Base-by-base conservation (phyloP, 37 sponge, comb jelly and placozoan genomes). In the Chondrosia reniformis region DNA sequence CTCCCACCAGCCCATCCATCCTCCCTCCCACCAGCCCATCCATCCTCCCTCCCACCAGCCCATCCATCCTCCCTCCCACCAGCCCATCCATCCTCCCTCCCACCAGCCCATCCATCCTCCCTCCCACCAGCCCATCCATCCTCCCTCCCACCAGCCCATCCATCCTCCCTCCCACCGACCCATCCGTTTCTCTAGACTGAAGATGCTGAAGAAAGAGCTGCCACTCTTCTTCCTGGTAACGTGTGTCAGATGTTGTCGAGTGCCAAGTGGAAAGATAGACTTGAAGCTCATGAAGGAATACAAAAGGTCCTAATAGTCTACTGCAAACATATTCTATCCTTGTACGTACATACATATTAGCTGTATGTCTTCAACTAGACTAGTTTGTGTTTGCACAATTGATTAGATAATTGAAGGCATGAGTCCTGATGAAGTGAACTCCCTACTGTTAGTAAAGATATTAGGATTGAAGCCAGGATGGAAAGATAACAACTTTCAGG, bases 401-500 rank as follows among this genome's bases (percentile, higher is more conserved):
- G 8, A 40, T 0, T n/a, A 84, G 84, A 77, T 91, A 32, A 46
- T 91, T 30, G 88, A 87, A 33, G 92, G 79, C 1, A 54, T 83
- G 45, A 4, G 79, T 34, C 55, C 80, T 43, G 88, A 59, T 15
- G 78, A 91, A 22, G 79, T 91, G 74, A 77, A 94, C 55, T 84
- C 95, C 41, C 77, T 91, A 30, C 76, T 94, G 25, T 88, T 85
- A 32, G 30, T 89, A 40, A 90, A 93, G 34, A 61, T 93, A 36
- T 61, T 97, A 28, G 88, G 76, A 32, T 76, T 67, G 65, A 97
- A 97, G 63, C 97, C 97, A 38, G 97, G 97, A 6, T 97, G 89
- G 89, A 93, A 93, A 56, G 97, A 97, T 73, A 91, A 82, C 80
- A 97, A 90, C 84, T 85, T 90, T 31, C 95, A 94, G 72, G 85